Evolutionary conservation across 2,888 invertebrate species (phyloP).

Genomic region (Meloe dianella): DNA sequence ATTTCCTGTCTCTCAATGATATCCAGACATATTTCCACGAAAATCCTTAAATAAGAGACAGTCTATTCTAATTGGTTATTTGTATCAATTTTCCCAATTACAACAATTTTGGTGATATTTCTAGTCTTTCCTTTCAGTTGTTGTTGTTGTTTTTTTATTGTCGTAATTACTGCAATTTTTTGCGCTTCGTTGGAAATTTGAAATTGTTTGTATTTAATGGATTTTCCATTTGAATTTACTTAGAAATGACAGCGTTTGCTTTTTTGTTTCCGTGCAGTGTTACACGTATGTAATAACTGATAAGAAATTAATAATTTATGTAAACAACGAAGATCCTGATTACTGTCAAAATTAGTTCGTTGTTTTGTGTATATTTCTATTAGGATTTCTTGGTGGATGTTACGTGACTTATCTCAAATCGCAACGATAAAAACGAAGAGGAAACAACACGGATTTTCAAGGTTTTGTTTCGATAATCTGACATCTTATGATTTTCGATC

Average conservation of each 20-base stretch:
- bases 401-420: conserved; percentile 2
- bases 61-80: not conserved
- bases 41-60: not conserved
- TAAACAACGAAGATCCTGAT: not conserved
- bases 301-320: not conserved
- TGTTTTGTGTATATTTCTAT: no score
- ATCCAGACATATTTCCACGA: conserved; percentile 1
- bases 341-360: not conserved
- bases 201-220: not conserved
- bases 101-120: not conserved
- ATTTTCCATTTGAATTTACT: not conserved
- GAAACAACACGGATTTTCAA: not conserved
- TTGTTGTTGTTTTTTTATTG: not conserved
- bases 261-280: not conserved
- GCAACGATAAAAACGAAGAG: not conserved
- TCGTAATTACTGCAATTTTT: not conserved
- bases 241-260: not conserved
- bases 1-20: not conserved
- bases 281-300: conserved; percentile 1
- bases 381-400: no score
- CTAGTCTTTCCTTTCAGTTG: not conserved
- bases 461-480: not conserved
- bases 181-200: not conserved
- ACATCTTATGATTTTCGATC: not conserved
- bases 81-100: not conserved